phyloP scores from a whole-genome alignment of 2,888 invertebrate species.

The Andricus quercusramuli region DNA sequence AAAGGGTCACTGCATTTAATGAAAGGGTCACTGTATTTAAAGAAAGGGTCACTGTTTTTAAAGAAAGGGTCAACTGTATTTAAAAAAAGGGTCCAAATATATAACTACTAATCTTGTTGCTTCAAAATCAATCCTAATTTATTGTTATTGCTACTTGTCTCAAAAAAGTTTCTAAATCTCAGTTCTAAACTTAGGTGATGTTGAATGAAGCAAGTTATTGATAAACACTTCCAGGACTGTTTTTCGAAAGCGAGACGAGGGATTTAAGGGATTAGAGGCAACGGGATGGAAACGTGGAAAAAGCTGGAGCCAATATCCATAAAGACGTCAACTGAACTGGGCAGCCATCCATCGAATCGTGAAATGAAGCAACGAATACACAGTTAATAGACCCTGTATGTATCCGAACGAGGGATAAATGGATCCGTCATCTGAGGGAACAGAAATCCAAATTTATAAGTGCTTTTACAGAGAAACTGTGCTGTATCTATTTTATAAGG shows the following conservation, averaged over 20 bases:
- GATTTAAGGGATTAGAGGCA: neutral
- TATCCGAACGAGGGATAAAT: slow-evolving; percentile 57
- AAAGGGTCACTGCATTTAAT: too few relatives aligned
- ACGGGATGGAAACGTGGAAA: neutral
- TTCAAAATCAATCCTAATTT: too few relatives aligned
- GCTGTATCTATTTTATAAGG: slow-evolving; percentile 71
- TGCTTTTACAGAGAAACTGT: slow-evolving; percentile 53
- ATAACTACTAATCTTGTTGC: too few relatives aligned
- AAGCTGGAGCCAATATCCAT: slow-evolving; percentile 27
- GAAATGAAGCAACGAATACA: slow-evolving; percentile 53
- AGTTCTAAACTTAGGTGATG: neutral
- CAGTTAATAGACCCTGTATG: slow-evolving; percentile 30
- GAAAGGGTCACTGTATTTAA: too few relatives aligned
- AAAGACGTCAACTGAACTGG: slow-evolving; percentile 61
- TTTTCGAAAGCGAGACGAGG: slow-evolving; percentile 1
- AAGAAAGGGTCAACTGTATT: too few relatives aligned
- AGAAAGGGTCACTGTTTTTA: too few relatives aligned
- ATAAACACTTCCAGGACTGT: neutral
- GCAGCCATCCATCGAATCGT: slow-evolving; percentile 64
- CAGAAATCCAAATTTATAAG: slow-evolving; percentile 69
- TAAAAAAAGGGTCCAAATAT: too few relatives aligned
- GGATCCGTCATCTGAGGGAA: slow-evolving; percentile 63
- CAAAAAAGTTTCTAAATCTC: neutral
- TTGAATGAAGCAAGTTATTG: neutral
- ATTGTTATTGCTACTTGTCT: too few relatives aligned